Percentiles rank a stretch among this genome's conserved stretches.
phyloP scores from a whole-genome alignment of 2,888 invertebrate species.

The Chironomus riparius region DNA sequence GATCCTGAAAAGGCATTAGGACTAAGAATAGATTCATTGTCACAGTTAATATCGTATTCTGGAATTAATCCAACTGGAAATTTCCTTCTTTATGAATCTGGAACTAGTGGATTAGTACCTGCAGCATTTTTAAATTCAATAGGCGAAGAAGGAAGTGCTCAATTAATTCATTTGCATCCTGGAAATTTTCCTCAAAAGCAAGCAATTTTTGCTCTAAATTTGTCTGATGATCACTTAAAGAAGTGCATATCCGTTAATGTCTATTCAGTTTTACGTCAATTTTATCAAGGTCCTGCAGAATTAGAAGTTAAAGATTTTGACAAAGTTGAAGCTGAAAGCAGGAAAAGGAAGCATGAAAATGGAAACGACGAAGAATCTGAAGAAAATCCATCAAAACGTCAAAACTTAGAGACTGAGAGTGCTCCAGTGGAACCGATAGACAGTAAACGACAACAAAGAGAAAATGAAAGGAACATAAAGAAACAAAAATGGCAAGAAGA shows the following conservation, averaged over 20 bases:
- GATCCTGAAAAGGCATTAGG: slow-evolving; percentile 67
- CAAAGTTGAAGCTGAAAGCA: slow-evolving; percentile 28
- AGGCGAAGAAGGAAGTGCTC: slow-evolving; percentile 53
- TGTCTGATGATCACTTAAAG: slow-evolving; percentile 57
- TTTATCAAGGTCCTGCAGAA: slow-evolving; percentile 49
- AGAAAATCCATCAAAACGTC: slow-evolving; percentile 38
- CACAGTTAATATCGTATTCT: slow-evolving; percentile 74
- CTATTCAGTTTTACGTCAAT: slow-evolving; percentile 61
- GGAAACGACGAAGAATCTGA: slow-evolving; percentile 32
- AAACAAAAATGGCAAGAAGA: slow-evolving; percentile 54
- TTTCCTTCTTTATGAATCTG: slow-evolving; percentile 79
- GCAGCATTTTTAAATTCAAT: slow-evolving; percentile 75
- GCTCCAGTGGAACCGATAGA: slow-evolving; percentile 28
- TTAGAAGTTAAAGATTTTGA: slow-evolving; percentile 25
- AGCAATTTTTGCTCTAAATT: slow-evolving; percentile 71
- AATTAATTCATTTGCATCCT: slow-evolving; percentile 66
- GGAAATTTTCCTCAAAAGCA: slow-evolving; percentile 73
- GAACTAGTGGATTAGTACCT: slow-evolving; percentile 73
- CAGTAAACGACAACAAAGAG: slow-evolving; percentile 33
- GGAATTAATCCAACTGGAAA: slow-evolving; percentile 71
- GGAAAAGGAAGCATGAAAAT: slow-evolving; percentile 36
- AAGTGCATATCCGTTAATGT: slow-evolving; percentile 68
- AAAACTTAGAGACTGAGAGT: slow-evolving; percentile 30
- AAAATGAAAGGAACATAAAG: neutral
- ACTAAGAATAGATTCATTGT: slow-evolving; percentile 76